These are phyloP conservation scores for Neodiprion lecontei DNA, from an alignment of 1,140 invertebrate species.

Conservation along the genomic window DNA sequence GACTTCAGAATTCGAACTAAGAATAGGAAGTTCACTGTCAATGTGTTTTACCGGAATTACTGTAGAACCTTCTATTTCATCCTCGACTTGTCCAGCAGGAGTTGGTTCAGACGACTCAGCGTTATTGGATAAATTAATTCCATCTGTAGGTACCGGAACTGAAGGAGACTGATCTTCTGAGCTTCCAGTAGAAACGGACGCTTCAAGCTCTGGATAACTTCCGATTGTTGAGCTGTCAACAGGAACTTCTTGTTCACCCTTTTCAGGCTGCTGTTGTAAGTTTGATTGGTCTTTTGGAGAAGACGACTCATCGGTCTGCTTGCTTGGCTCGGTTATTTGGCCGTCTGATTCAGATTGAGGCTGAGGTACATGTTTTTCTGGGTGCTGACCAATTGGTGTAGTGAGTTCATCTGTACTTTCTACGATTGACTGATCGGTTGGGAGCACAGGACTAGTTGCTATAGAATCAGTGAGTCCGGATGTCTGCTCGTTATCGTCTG, in stretches of 20 bases:
- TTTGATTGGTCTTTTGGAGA: too few species aligned
- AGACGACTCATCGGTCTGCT: slow-evolving; percentile 11
- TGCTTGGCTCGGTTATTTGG: slow-evolving; percentile 18
- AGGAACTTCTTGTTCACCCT: slow-evolving; percentile 10
- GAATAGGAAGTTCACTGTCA: too few species aligned
- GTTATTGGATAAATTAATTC: slow-evolving; percentile 21
- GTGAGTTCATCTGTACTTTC: slow-evolving; percentile 16
- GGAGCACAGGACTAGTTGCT: not conserved
- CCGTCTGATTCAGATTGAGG: slow-evolving; percentile 5
- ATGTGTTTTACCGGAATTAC: not conserved
- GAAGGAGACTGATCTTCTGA: not conserved
- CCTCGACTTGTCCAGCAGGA: slow-evolving; percentile 22
- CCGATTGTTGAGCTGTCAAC: not conserved
- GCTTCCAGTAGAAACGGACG: not conserved
- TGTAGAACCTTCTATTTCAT: slow-evolving; percentile 20
- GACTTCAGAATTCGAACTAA: not conserved
- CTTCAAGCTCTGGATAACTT: slow-evolving; percentile 10
- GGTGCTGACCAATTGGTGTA: slow-evolving; percentile 22
- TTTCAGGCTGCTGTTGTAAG: slow-evolving; percentile 13
- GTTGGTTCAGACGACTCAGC: slow-evolving; percentile 13
- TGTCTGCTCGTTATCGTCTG: slow-evolving; percentile 17
- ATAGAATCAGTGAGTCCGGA: not conserved
- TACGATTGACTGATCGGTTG: not conserved
- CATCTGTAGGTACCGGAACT: not conserved
- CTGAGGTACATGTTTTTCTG: slow-evolving; percentile 26